These are phyloP conservation scores for Paramormyrops kingsleyae DNA, from an alignment of 2,113 vertebrate genomes.

Conservation along the genomic window DNA sequence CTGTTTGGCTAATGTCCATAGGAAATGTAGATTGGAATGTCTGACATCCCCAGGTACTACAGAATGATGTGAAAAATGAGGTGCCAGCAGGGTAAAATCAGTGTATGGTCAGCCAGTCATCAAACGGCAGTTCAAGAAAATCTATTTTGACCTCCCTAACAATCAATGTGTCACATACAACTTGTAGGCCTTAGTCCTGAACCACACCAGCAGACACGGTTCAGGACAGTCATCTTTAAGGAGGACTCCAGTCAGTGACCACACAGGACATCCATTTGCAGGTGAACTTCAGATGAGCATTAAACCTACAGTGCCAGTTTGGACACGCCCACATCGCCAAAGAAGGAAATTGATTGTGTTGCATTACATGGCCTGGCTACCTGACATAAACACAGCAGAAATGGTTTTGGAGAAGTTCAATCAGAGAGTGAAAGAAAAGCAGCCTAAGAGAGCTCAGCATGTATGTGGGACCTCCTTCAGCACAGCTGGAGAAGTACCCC, in stretches of 20 bases:
- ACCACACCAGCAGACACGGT: neutral
- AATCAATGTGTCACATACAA: neutral
- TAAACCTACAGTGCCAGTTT: neutral
- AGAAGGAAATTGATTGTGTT: neutral
- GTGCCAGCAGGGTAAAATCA: neutral
- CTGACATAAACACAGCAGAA: neutral
- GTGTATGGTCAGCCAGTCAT: neutral
- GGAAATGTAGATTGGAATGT: neutral
- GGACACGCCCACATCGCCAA: neutral
- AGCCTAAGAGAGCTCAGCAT: no score
- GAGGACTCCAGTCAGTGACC: neutral
- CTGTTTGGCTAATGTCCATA: neutral
- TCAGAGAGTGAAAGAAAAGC: neutral
- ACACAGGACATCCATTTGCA: neutral
- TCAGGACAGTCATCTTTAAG: neutral
- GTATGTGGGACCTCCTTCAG: no score
- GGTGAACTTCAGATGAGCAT: neutral
- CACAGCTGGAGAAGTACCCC: no score
- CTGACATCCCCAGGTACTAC: neutral
- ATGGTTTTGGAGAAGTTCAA: neutral
- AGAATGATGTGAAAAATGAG: neutral
- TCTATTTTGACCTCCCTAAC: neutral
- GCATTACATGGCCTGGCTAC: neutral
- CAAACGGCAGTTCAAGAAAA: neutral
- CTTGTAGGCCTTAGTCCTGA: neutral